Percentiles rank a stretch among this genome's conserved stretches.
Evolutionary conservation across 2,797 vertebrate genomes (phyloP).

Genomic region (Saxicola maurus): DNA sequence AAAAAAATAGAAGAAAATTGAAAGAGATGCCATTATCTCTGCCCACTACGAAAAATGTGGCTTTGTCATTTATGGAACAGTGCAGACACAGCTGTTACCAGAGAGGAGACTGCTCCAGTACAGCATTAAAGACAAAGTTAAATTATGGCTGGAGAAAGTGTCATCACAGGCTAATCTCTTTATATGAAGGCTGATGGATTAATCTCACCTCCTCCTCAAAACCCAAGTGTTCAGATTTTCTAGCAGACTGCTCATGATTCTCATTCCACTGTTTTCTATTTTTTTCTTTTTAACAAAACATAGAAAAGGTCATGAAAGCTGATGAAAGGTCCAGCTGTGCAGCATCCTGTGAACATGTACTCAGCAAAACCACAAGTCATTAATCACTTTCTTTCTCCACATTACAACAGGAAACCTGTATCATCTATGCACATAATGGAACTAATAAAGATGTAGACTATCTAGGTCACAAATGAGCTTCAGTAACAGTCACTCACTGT

Average conservation of each 20-base stretch:
- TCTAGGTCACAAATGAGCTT: not conserved
- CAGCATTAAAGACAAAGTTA: not conserved
- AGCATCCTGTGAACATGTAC: not conserved
- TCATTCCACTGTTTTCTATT: not conserved
- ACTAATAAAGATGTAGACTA: not conserved
- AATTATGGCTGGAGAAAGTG: not conserved
- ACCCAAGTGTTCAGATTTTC: not conserved
- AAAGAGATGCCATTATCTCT: not conserved
- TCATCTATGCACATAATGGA: not conserved
- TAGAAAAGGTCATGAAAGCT: not conserved
- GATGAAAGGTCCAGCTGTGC: constrained; percentile 14
- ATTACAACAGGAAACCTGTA: not conserved
- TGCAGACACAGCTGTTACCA: not conserved
- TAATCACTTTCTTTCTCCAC: not conserved
- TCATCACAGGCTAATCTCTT: not conserved
- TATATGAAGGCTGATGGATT: not conserved
- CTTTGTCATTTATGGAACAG: not conserved
- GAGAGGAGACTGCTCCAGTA: not conserved
- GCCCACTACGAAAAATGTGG: not conserved
- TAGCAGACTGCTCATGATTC: not conserved
- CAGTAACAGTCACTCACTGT: constrained; percentile 12
- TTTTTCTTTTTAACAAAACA: not conserved
- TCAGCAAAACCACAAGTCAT: not conserved
- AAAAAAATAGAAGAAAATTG: not conserved
- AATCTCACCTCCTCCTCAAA: not conserved